Conservation (phyloP, 23 tunicate species). For the Halocynthia aurantium region DNA sequence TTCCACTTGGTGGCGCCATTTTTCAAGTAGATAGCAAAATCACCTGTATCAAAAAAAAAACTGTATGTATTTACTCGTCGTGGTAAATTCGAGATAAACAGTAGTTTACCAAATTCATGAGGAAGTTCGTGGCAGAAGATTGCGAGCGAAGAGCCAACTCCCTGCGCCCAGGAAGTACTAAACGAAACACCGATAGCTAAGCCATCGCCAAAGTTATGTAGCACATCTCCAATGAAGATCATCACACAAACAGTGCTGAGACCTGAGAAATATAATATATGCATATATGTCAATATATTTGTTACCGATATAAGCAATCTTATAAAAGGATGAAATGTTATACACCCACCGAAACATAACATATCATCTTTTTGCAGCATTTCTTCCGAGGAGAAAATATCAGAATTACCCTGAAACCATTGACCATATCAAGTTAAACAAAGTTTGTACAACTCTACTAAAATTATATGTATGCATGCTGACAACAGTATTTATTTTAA, state of each 20-base stretch:
- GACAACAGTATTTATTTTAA: no score
- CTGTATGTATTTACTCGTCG: neutral
- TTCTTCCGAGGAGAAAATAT: neutral
- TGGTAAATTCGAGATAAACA: neutral
- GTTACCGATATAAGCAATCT: no score
- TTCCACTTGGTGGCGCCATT: constrained; percentile 68
- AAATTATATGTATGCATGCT: no score
- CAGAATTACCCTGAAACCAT: neutral
- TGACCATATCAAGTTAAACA: no score
- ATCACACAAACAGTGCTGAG: constrained; percentile 47
- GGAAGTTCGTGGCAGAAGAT: constrained; percentile 94
- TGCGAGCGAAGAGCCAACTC: constrained; percentile 84
- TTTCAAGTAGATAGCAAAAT: constrained; percentile 85
- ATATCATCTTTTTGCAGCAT: constrained; percentile 4
- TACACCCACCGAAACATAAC: constrained; percentile 1
- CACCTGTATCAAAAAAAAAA: constrained; percentile 37
- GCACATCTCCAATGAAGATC: constrained; percentile 72
- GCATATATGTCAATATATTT: no score
- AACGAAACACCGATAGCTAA: constrained; percentile 92
- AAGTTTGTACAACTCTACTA: no score
- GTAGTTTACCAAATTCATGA: constrained; percentile 77
- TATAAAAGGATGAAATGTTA: no score
- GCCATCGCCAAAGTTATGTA: constrained; percentile 96
- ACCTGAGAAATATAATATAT: constrained; percentile 20
- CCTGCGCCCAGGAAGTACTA: constrained; percentile 51